Conservation (phyloP, 2,888 invertebrate species). For the Ceratothoa steindachneri region DNA sequence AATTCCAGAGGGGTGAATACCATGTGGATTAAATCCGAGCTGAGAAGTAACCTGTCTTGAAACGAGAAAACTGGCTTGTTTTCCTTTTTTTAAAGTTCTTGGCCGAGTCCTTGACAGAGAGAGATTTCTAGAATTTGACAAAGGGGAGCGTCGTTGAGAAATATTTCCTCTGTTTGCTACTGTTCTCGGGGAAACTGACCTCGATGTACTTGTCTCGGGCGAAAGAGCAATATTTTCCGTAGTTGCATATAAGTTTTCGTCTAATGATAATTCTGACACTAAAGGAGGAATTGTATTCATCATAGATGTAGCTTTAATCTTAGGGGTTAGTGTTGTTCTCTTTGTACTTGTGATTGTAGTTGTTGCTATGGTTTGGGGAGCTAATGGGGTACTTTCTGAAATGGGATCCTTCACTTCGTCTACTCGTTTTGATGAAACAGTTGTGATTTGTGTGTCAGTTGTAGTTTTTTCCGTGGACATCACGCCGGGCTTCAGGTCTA, state of each 20-base stretch:
- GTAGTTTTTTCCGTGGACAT: background rate
- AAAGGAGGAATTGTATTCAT: no score
- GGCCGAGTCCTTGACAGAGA: background rate
- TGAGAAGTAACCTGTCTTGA: background rate
- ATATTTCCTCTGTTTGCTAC: background rate
- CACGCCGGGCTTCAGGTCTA: background rate
- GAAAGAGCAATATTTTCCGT: background rate
- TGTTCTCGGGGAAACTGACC: no score
- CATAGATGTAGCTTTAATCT: background rate
- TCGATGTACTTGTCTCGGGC: background rate
- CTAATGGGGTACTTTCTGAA: no score
- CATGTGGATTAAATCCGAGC: constrained; percentile 12
- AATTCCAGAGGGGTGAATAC: constrained; percentile 11
- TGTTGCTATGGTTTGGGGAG: no score
- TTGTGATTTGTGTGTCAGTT: background rate
- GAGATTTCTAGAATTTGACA: background rate
- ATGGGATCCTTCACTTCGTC: no score
- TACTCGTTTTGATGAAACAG: no score
- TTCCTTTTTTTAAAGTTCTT: background rate
- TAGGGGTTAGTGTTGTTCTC: no score
- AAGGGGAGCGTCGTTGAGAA: background rate
- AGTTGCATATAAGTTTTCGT: background rate
- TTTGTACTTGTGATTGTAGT: no score
- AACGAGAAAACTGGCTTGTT: background rate
- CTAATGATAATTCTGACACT: no score